Evolutionary conservation across 2,113 vertebrate genomes (phyloP).

Genomic region (Chaetodon auriga): DNA sequence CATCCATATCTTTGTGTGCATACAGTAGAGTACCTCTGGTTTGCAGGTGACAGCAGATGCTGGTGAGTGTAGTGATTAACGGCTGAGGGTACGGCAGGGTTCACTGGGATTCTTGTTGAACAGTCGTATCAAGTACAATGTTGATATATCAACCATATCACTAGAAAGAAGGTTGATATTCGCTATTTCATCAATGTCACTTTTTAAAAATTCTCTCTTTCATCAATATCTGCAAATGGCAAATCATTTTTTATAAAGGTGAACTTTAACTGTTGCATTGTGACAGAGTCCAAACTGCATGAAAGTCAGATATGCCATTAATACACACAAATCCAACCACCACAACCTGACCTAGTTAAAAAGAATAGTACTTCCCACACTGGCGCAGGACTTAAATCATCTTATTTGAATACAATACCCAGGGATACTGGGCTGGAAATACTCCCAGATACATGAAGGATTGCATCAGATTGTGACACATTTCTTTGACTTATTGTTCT

Average conservation of each 20-base stretch:
- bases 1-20: neutral
- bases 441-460: constrained; percentile 11
- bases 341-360: constrained; percentile 25
- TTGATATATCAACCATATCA: neutral
- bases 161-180: too few relatives aligned
- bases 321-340: neutral
- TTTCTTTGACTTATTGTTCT: constrained; percentile 1
- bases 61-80: neutral
- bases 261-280: too few relatives aligned
- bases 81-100: neutral
- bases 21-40: neutral
- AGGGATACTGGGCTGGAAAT: constrained; percentile 8
- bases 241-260: too few relatives aligned
- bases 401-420: constrained; percentile 22
- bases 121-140: neutral
- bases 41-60: neutral
- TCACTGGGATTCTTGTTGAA: neutral
- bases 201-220: neutral
- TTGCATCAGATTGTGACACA: neutral
- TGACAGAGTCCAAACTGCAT: neutral
- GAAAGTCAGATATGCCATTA: constrained; percentile 1
- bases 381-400: constrained; percentile 38
- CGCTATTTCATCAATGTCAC: neutral
- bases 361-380: constrained; percentile 18
- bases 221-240: neutral